Base-by-base conservation (phyloP, 2,797 vertebrate species). In the Myotis pilosus region DNA sequence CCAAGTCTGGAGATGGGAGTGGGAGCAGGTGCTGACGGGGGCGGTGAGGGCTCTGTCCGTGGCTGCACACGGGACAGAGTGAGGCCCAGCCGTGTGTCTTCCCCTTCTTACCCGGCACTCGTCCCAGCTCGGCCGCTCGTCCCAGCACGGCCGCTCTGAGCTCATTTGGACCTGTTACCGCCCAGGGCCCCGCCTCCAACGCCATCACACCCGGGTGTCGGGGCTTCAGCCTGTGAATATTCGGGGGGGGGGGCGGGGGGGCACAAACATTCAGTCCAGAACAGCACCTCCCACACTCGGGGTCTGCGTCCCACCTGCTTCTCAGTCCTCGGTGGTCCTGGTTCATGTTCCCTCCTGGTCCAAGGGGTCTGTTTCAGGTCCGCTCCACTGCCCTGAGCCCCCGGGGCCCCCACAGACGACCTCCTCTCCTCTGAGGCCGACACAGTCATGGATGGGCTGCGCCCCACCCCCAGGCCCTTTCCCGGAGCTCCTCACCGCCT, bases 401-500 rank as follows among this genome's bases (percentile, higher is more conserved):
- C 47, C 36, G 36, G 1, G 30, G 23, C 16, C 17, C 49, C 53
- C 30, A 57, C 33, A 84, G 49, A 57, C 57, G 62, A 68, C 72
- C 11, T 16, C 15, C 23, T 30, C 28, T 57, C 47, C 47, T 49
- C 44, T 69, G 84, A 74, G 22, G 33, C 5, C 13, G 51, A 19
- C 36, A 6, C 23, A n/a, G 47, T 72, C 5, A 0, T 11, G 8
- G 12, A 6, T 0, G 12, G 30, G 20, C 79, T n/a, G 38, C 22
- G 23, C 25, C 0, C 0, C 44, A 15, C 11, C 4, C 69, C 22
- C 15, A 12, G 8, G 7, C 5, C 15, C 60, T 19, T 44, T 17
- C 30, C 15, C 2, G 66, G 79, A 10, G n/a, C 3, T 44, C 49
- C 23, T 9, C 11, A 16, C 23, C 76, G 22, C 16, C 17, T 44